These are phyloP conservation scores for Sisyra nigra DNA, from an alignment of 2,888 invertebrate genomes.

Conservation along the genomic window DNA sequence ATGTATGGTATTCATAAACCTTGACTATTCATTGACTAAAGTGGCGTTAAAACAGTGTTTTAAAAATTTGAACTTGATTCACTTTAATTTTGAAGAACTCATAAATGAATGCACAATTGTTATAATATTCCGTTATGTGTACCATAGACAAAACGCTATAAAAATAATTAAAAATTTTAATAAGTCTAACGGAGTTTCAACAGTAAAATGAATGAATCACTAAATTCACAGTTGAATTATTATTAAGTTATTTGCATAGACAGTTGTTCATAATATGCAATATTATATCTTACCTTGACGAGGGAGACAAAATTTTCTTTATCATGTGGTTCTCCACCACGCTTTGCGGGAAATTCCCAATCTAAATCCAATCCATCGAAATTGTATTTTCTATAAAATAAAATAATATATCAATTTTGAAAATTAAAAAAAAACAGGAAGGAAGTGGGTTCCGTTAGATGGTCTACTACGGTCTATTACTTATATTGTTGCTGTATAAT, in stretches of 20 bases:
- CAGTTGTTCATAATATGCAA: no score
- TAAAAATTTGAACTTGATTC: no score
- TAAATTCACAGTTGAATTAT: background rate
- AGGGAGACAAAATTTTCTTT: slow-evolving; percentile 59
- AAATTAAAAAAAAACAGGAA: no score
- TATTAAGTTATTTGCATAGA: no score
- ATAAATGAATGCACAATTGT: slow-evolving; percentile 6
- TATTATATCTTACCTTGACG: slow-evolving; percentile 63
- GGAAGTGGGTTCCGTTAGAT: no score
- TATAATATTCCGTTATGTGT: background rate
- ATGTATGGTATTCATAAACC: no score
- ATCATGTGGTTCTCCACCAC: slow-evolving; percentile 59
- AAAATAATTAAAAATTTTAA: background rate
- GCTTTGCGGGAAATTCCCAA: slow-evolving; percentile 71
- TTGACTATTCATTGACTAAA: no score
- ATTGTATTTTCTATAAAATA: slow-evolving; percentile 41
- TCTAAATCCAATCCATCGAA: slow-evolving; percentile 69
- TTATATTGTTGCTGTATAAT: no score
- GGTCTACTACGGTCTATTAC: no score
- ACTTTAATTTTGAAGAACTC: no score
- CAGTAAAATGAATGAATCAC: no score
- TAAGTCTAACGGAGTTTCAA: background rate
- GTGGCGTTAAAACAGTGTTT: no score
- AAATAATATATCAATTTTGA: slow-evolving; percentile 6
- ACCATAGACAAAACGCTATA: background rate